Evolutionary conservation across 1,140 invertebrate genomes (phyloP).

Genomic region (Leptonema lineaticorne): DNA sequence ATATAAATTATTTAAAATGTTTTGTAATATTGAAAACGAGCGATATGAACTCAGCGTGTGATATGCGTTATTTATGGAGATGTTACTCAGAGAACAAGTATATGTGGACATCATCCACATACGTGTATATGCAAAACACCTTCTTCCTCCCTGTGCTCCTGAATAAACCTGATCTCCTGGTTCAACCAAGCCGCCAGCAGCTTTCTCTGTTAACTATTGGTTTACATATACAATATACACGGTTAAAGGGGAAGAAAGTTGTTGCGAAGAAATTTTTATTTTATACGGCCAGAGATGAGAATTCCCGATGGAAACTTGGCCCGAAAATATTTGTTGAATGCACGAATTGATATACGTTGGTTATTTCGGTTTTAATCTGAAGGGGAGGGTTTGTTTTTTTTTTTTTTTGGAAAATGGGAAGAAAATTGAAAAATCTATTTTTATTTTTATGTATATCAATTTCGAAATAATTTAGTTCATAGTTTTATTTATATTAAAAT

Average conservation of each 20-base stretch:
- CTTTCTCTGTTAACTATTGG: slow-evolving; percentile 10
- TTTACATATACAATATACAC: neutral
- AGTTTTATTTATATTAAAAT: too few relatives aligned
- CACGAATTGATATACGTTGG: too few relatives aligned
- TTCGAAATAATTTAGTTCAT: too few relatives aligned
- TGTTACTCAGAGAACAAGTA: neutral
- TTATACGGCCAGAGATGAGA: neutral
- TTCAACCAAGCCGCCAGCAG: slow-evolving; percentile 5
- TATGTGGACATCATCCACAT: neutral
- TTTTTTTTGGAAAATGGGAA: too few relatives aligned
- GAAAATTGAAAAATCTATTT: too few relatives aligned
- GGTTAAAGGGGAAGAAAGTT: neutral
- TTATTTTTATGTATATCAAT: too few relatives aligned
- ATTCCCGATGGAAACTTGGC: neutral
- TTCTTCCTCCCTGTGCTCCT: neutral
- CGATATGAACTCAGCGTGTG: neutral
- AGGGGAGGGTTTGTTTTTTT: too few relatives aligned
- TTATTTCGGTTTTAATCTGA: too few relatives aligned
- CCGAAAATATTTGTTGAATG: neutral
- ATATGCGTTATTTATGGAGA: neutral
- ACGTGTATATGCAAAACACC: slow-evolving; percentile 5
- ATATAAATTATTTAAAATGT: too few relatives aligned
- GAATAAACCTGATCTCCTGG: neutral
- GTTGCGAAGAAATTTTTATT: neutral
- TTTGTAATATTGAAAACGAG: too few relatives aligned